These are phyloP conservation scores for Apamea anceps DNA, from an alignment of 2,888 invertebrate genomes.

Conservation along the genomic window DNA sequence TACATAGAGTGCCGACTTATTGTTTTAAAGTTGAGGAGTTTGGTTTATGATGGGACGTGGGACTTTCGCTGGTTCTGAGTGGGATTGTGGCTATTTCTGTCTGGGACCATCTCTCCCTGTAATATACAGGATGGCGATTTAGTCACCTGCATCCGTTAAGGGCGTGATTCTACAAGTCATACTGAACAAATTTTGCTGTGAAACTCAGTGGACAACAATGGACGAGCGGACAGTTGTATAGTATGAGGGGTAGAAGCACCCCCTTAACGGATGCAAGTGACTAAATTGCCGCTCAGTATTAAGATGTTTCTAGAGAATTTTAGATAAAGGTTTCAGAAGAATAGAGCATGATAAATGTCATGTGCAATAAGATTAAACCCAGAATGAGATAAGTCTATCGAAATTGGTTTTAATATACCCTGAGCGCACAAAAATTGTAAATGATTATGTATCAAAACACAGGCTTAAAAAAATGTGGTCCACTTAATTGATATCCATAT, in stretches of 20 bases:
- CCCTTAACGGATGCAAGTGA: neutral
- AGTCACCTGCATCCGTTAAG: neutral
- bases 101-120: neutral
- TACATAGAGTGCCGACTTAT: slow-evolving; percentile 44
- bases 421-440: neutral
- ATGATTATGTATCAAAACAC: neutral
- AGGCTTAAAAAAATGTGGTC: neutral
- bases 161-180: neutral
- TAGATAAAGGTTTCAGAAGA: neutral
- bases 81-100: slow-evolving; percentile 17
- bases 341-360: neutral
- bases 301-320: neutral
- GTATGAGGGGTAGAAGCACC: neutral
- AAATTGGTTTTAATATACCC: neutral
- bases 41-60: slow-evolving; percentile 46
- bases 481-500: neutral
- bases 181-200: neutral
- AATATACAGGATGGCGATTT: neutral
- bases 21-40: slow-evolving; percentile 36
- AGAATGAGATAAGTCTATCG: too few species aligned
- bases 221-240: neutral
- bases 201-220: neutral
- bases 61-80: slow-evolving; percentile 39
- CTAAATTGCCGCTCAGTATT: neutral
- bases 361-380: neutral